Evolutionary conservation across 2,888 invertebrate species (phyloP), one percentile per base, ranked within the genome.

Genomic region (Sipha maydis): DNA sequence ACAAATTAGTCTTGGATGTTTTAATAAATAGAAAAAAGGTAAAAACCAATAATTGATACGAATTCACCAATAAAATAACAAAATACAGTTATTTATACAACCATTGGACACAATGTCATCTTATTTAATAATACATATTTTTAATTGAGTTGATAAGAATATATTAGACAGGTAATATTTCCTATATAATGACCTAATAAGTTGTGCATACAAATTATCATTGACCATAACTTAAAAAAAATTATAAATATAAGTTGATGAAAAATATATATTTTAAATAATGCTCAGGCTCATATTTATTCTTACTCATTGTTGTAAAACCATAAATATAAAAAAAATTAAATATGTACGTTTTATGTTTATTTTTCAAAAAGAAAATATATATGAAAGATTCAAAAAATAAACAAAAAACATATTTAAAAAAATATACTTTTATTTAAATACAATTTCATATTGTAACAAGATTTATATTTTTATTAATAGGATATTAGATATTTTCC

Each of bases 1-100:
- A 69, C 34, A 34, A 78, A 78, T 85, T 54, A 78, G 9, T 48
- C 54, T n/a, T 8, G n/a, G 48, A 69, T 85, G 25, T 34, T 85
- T 48, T 41, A 21, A 54, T 28, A 8, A n/a, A 75, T 75, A 56
- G 21, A 19, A 19, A 1, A 9, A 9, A 11, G 17, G 1, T 28
- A 34, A 54, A 31, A 3, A 2, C 56, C 19, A 56, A 28, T 25
- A 67, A 67, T 85, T n/a, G 8, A n/a, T 8, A 9, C 21, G 2
- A 85, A 71, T 54, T 69, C 19, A n/a, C n/a, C n/a, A n/a, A n/a
- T n/a, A n/a, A n/a, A n/a, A 78, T 54, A 71, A 34, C 25, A 2
- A n/a, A 34, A n/a, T 25, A 54, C 7, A 71, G 79, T 61, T 38
- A 79, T 85, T 56, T 34, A n/a, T n/a, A 34, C 31, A 79, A 54